Conservation (phyloP, 2,113 vertebrate species). For the Protomyctophum bolini region DNA sequence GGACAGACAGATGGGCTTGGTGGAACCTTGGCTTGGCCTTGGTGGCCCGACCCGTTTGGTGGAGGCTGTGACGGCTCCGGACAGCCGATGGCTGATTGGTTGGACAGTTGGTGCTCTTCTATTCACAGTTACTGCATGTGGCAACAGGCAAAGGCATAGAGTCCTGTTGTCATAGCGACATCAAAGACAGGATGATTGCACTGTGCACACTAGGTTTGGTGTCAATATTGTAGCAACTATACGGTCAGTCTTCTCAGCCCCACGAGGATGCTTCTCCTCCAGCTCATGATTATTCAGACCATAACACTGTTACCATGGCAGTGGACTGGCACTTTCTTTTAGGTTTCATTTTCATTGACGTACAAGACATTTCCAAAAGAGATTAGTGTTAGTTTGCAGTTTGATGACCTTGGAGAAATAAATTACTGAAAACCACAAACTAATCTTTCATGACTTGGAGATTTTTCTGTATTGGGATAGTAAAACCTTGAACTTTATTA, state of each 20-base stretch:
- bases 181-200: constrained; percentile 19
- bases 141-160: not conserved
- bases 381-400: not conserved
- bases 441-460: not conserved
- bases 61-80: constrained; percentile 17
- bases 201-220: constrained; percentile 10
- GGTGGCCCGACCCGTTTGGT: constrained; percentile 13
- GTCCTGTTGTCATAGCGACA: constrained; percentile 49
- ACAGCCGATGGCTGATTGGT: too few species aligned
- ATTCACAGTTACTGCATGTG: not conserved
- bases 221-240: not conserved
- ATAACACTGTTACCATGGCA: constrained; percentile 35
- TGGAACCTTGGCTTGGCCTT: constrained; percentile 14
- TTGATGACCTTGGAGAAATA: not conserved
- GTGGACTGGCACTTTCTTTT: constrained; percentile 11
- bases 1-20: constrained; percentile 27
- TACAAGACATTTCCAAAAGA: not conserved
- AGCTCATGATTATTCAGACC: not conserved
- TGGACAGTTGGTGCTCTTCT: constrained; percentile 10
- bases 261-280: not conserved
- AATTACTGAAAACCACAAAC: not conserved
- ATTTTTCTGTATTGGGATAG: too few species aligned
- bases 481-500: too few species aligned
- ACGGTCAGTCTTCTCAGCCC: not conserved
- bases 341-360: constrained; percentile 5